phyloP scores from a whole-genome alignment of 2,888 invertebrate genomes.

The Dermolepida albohirtum region DNA sequence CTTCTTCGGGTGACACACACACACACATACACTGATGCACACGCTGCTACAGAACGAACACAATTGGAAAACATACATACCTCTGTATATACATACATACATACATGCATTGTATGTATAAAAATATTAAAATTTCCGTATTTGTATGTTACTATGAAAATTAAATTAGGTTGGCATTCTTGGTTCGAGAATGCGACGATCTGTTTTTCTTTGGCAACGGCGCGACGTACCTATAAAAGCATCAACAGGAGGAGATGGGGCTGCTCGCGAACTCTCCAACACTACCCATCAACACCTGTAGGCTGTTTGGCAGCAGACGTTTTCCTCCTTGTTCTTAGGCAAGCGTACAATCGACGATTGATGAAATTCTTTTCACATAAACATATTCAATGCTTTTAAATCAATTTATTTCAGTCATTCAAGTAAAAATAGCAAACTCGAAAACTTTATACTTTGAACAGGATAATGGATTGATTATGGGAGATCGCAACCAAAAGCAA shows the following conservation, averaged over 20 bases:
- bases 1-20: conserved; percentile 51
- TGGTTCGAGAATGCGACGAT: not conserved
- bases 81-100: too few species aligned
- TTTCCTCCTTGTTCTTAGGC: not conserved
- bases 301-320: not conserved
- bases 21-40: conserved; percentile 22
- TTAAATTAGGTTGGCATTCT: conserved; percentile 16
- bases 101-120: not conserved
- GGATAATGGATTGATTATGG: too few species aligned
- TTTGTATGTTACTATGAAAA: conserved; percentile 2
- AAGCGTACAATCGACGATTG: not conserved
- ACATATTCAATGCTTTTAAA: too few species aligned
- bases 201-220: conserved; percentile 11
- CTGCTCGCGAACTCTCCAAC: not conserved
- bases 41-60: not conserved
- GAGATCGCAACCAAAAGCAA: too few species aligned
- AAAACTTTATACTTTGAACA: too few species aligned
- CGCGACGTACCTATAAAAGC: not conserved
- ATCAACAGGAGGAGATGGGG: conserved; percentile 5
- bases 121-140: conserved; percentile 11
- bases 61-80: not conserved
- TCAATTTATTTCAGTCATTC: too few species aligned
- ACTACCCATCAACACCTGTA: conserved; percentile 22
- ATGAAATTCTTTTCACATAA: not conserved
- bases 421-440: too few species aligned